A percentile compares a stretch with the other conserved stretches of the same genome.
Evolutionary conservation across 2,888 invertebrate species (phyloP).

Genomic region (Cataglyphis rosenhaueri): DNA sequence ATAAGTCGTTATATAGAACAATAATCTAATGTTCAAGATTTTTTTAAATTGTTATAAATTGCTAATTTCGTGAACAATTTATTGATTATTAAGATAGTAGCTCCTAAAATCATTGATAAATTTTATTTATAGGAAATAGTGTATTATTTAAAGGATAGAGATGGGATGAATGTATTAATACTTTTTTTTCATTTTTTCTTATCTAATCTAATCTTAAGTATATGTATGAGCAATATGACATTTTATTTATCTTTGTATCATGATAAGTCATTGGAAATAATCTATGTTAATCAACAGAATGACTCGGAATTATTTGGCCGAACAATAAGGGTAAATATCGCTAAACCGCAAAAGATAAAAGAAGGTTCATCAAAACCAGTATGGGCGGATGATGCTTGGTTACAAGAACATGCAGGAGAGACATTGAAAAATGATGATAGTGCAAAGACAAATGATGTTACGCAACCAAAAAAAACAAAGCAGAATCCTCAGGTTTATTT

Average conservation of each 20-base stretch:
- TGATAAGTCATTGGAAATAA: conserved; percentile 54
- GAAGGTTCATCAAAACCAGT: conserved; percentile 98
- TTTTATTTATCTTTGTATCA: conserved; percentile 38
- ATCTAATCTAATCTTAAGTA: conserved; percentile 49
- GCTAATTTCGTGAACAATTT: neutral
- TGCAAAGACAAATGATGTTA: conserved; percentile 81
- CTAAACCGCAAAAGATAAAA: conserved; percentile 98
- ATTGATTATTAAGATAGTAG: conserved; percentile 1
- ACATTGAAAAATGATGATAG: conserved; percentile 88
- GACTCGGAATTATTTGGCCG: conserved; percentile 99
- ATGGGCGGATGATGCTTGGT: conserved; percentile 99
- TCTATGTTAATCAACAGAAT: conserved; percentile 88
- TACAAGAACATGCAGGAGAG: conserved; percentile 98
- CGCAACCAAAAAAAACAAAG: conserved; percentile 86
- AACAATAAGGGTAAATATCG: conserved; percentile 98
- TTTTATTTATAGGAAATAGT: neutral
- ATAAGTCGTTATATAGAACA: conserved; percentile 35
- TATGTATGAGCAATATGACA: neutral
- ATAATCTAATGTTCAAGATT: neutral
- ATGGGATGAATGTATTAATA: neutral
- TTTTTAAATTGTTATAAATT: neutral
- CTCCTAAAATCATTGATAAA: neutral
- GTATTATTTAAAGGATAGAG: neutral
- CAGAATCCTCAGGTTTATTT: conserved; percentile 97
- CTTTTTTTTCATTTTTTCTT: conserved; percentile 28